Evolutionary conservation across 2,888 invertebrate genomes (phyloP), one percentile per base, ranked within the genome.

Genomic region (Drosophila hamatofila): DNA sequence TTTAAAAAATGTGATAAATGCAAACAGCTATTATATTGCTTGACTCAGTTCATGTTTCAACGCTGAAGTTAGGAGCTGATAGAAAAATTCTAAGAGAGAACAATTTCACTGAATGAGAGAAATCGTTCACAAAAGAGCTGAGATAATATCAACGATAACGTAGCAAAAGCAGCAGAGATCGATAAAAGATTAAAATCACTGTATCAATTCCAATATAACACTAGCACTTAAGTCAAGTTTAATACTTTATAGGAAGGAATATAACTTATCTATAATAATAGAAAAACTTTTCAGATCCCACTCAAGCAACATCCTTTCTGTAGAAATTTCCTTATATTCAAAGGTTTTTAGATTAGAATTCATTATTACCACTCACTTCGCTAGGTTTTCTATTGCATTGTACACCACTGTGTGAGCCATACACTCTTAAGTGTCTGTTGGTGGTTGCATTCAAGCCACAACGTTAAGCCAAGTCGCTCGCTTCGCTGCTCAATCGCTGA

Each of bases 401-500:
- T 42, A n/a, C 56, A 39, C 44, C 57, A 65, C 44, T 33, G 48
- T 49, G 33, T 46, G 46, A 16, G 3, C 8, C 46, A 27, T 25
- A 30, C 57, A 65, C 44, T 27, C 41, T 49, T 27, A 42, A 56
- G 51, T 60, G 41, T n/a, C 2, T 57, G 48, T 11, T 11, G 49
- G 30, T 49, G 49, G 49, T 33, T 49, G 73, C 73, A 57, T 39
- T n/a, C 23, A 7, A 41, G 30, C 16, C 30, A 14, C 21, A 21
- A 21, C 56, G 37, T 33, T 35, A 35, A 35, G 35, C 57, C 67
- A 55, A 69, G 55, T 51, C 54, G 59, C 27, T 72, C 76, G 82
- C 76, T 79, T 73, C 66, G 72, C 69, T 83, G 75, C 35, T 39
- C 80, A 78, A 61, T 48, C 59, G 59, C 9, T 51, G 51, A 56